Evolutionary conservation across 2,888 invertebrate genomes (phyloP).

Genomic region (Nowickia ferox): DNA sequence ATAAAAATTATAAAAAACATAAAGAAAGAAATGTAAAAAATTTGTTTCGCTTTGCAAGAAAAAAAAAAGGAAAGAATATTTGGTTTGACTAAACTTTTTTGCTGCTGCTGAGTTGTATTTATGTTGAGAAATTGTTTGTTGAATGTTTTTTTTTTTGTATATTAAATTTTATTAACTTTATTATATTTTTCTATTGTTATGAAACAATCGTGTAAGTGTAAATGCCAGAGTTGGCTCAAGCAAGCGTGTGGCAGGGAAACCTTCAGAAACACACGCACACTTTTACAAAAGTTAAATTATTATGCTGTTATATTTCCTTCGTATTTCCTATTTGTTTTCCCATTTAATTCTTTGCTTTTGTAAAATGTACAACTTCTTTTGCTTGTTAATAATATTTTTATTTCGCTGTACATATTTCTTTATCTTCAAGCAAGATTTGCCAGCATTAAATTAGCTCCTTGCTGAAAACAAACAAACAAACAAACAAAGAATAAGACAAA

Average conservation of each 20-base stretch:
- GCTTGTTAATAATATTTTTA: constrained; percentile 37
- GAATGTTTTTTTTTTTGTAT: constrained; percentile 8
- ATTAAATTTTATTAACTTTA: constrained; percentile 28
- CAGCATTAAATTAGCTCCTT: constrained; percentile 45
- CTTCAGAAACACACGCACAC: background rate
- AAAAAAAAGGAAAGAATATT: constrained; percentile 4
- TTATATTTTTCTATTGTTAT: constrained; percentile 5
- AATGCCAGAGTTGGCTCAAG: background rate
- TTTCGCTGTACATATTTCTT: constrained; percentile 20
- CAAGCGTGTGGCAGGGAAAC: background rate
- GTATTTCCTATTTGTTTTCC: background rate
- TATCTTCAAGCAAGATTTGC: constrained; percentile 28
- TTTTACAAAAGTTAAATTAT: background rate
- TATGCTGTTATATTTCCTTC: background rate
- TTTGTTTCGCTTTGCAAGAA: background rate
- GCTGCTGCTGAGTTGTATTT: background rate
- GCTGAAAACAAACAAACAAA: constrained; percentile 14
- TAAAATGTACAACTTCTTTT: constrained; percentile 26
- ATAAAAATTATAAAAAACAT: background rate
- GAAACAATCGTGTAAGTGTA: background rate
- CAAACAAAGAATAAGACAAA: constrained; percentile 7
- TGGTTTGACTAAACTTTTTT: constrained; percentile 28
- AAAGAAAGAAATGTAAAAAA: background rate
- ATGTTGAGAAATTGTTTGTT: background rate
- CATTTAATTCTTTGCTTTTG: constrained; percentile 4